These are phyloP conservation scores for Drosophila recens DNA, from an alignment of 2,888 invertebrate species.

Conservation along the genomic window DNA sequence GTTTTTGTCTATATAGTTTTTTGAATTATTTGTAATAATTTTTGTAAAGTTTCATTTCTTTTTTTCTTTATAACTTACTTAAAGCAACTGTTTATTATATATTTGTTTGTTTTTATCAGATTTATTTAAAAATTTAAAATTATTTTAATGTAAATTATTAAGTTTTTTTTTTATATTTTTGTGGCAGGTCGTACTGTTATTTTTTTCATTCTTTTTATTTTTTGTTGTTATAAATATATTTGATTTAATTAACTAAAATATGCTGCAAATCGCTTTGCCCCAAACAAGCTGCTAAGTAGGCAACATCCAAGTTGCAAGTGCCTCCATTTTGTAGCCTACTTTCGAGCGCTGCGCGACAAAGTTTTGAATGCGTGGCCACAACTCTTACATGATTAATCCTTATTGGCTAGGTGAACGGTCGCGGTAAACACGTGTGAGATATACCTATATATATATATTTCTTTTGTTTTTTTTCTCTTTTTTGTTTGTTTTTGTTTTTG, in stretches of 20 bases:
- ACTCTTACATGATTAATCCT: conserved; percentile 40
- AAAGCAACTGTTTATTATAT: conserved; percentile 62
- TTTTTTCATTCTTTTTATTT: conserved; percentile 5
- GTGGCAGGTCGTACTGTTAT: conserved; percentile 77
- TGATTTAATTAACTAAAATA: conserved; percentile 41
- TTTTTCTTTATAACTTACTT: conserved; percentile 62
- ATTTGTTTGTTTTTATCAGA: conserved; percentile 27
- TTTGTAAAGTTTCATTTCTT: conserved; percentile 53
- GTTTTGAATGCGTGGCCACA: conserved; percentile 23
- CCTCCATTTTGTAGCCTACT: conserved; percentile 21
- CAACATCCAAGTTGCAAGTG: conserved; percentile 12
- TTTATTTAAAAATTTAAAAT: conserved; percentile 65
- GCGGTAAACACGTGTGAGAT: conserved; percentile 57
- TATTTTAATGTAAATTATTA: conserved; percentile 54
- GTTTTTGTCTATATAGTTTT: conserved; percentile 39
- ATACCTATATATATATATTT: conserved; percentile 28
- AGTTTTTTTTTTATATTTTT: conserved; percentile 42
- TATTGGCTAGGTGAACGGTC: conserved; percentile 53
- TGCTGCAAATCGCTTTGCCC: conserved; percentile 16
- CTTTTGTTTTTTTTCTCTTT: conserved; percentile 20
- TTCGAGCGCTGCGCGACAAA: conserved; percentile 14
- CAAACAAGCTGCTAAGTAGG: conserved; percentile 15
- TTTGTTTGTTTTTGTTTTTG: conserved; percentile 38
- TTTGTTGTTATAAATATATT: conserved; percentile 24
- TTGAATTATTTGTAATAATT: conserved; percentile 79